phyloP scores from a whole-genome alignment of 2,113 vertebrate species.

The Psettodes erumei region DNA sequence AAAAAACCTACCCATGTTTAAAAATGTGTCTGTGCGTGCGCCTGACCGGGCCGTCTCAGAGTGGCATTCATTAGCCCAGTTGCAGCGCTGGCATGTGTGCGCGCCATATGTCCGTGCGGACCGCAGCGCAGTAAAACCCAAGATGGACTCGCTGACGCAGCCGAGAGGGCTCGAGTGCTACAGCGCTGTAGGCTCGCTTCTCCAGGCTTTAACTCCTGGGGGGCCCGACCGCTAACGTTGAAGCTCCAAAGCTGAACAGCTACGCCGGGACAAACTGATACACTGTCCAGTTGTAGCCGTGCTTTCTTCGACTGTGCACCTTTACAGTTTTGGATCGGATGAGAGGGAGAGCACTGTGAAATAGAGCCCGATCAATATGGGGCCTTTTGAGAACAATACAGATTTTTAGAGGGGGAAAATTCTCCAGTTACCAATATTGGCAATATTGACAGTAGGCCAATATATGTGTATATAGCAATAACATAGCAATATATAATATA shows the following conservation, averaged over 20 bases:
- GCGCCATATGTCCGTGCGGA: conserved; percentile 45
- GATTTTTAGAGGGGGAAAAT: too few relatives aligned
- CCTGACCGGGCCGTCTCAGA: too few relatives aligned
- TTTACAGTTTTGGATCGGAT: neutral
- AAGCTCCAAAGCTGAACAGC: conserved; percentile 28
- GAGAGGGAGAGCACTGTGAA: neutral
- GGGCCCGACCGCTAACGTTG: conserved; percentile 6
- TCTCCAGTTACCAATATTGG: too few relatives aligned
- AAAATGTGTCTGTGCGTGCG: neutral
- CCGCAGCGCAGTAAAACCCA: conserved; percentile 36
- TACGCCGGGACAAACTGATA: neutral
- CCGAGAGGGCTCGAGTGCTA: conserved; percentile 10
- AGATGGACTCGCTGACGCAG: conserved; percentile 30
- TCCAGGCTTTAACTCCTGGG: conserved; percentile 18
- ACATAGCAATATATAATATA: too few relatives aligned
- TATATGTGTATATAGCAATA: too few relatives aligned
- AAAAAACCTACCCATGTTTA: too few relatives aligned
- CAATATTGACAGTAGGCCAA: too few relatives aligned
- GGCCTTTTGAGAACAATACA: too few relatives aligned
- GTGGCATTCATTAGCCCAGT: conserved; percentile 44
- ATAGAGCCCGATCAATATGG: too few relatives aligned
- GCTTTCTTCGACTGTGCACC: neutral
- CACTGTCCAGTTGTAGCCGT: conserved; percentile 3
- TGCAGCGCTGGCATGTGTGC: conserved; percentile 24
- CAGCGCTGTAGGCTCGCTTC: conserved; percentile 47